A percentile compares a stretch with the other conserved stretches of the same genome.
These are phyloP conservation scores for Pterocles burchelli DNA, from an alignment of 2,113 vertebrate species.

Conservation along the genomic window DNA sequence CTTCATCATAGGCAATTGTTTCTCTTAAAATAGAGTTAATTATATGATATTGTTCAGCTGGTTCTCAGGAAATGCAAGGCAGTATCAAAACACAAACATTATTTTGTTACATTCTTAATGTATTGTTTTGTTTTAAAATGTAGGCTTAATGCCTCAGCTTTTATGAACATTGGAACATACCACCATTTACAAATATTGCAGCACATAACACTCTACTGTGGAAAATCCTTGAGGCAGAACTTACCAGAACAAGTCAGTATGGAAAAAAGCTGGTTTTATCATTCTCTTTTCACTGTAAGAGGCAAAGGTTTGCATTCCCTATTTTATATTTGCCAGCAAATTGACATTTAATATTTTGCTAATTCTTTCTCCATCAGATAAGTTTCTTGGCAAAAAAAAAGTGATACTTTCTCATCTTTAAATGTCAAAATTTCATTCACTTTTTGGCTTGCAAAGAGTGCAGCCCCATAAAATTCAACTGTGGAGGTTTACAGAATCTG, in stretches of 20 bases:
- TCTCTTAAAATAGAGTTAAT: background rate
- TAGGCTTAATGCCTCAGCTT: background rate
- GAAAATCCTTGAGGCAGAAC: constrained; percentile 3
- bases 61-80: background rate
- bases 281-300: constrained; percentile 7
- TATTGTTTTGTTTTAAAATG: background rate
- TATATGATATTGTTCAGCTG: background rate
- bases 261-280: background rate
- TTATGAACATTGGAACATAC: background rate
- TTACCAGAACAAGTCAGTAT: background rate
- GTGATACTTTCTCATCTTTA: constrained; percentile 25
- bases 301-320: constrained; percentile 11
- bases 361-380: constrained; percentile 46
- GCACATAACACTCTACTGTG: background rate
- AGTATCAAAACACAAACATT: background rate
- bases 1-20: background rate
- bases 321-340: constrained; percentile 17
- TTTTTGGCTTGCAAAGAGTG: constrained; percentile 46
- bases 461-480: constrained; percentile 11
- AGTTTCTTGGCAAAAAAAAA: constrained; percentile 38
- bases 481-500: constrained; percentile 20
- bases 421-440: constrained; percentile 52
- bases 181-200: background rate
- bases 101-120: background rate
- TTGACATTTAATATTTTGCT: constrained; percentile 17